Base-by-base conservation (phyloP, 1,140 invertebrate genomes). In the Pissodes strobi region DNA sequence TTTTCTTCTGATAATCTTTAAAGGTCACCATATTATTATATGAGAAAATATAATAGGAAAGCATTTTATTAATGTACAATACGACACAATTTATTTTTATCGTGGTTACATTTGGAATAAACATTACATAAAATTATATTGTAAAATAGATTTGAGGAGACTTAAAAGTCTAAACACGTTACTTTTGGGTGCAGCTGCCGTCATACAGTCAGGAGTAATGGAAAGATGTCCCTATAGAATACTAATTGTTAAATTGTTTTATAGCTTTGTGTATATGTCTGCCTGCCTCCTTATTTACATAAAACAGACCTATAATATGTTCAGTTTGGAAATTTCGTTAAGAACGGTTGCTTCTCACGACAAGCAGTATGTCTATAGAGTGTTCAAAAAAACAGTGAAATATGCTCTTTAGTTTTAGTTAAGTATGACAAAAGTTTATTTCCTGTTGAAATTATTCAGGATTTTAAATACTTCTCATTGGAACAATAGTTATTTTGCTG, bases 171-270 rank as follows among this genome's bases (percentile, higher is more conserved):
- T 41, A 58, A 51, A 62, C 65, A 67, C 65, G 65, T 67, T 38
- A 67, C 27, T 55, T 63, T 57, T 67, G 65, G 65, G 65, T 63
- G 65, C 65, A 67, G 65, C 65, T 67, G 60, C 60, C 65, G 59
- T 63, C 64, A 66, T 61, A 63, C 48, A 67, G 65, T 63, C 65
- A 60, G 56, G 46, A 60, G 57, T 61, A 60, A 60, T 66, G 64
- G 65, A 58, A 67, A 62, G 58, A 67, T 67, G 19, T 17, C 60
- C 53, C 37, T 46, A 25, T 60, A 63, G 65, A 67, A 67, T 67
- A 67, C 65, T 64, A 67, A 67, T 67, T 67, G 52, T 49, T 49
- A 58, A 63, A 67, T 61, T 66, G 64, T 66, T 66, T 59, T 66
- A 66, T 66, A 13, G 60, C 60, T 63, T 41, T 51, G 60, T 46